Base-by-base conservation (phyloP, 2,888 invertebrate species). In the Acronicta psi region DNA sequence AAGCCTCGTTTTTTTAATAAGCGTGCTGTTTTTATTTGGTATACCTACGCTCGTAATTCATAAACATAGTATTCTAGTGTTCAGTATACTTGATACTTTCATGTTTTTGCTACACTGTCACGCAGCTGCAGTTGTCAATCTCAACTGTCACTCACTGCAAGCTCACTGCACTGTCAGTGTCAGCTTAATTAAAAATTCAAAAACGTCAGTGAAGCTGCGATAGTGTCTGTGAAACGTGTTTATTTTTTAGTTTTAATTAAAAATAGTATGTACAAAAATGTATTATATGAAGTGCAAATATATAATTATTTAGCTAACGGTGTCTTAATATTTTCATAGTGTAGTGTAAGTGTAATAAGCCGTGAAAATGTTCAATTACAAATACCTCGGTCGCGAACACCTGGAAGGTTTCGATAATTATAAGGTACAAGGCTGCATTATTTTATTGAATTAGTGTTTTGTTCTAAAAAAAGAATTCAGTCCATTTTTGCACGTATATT, bases 391-490 rank as follows among this genome's bases (percentile, higher is more conserved):
- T 53, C 95, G 96, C 73, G 97, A 97, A 79, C 98, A 99, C 86
- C 95, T 99, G 59, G 95, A 96, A 85, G 99, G 99, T 73, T 99
- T 99, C 93, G 98, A 98, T 92, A 97, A 97, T 89, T 99, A 99
- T 88, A 99, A 99, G 96, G 99, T 93, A 88, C 49, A n/a, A n/a
- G 44, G 45, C 46, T 52, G 68, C 20, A 52, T 38, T 40, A 51
- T 40, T 41, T 42, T 59, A 69, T 69, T 71, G 36, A 71, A 69
- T 71, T 69, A 66, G 45, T 71, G 45, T 49, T 66, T 31, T 53
- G 13, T n/a, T 41, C 37, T 53, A 8, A 31, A 50, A 18, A 54
- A 40, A 46, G 29, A 20, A 9, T 29, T n/a, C 9, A 8, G 20
- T 1, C 16, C n/a, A n/a, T n/a, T n/a, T n/a, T n/a, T n/a, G n/a